Evolutionary conservation across 1,140 invertebrate species (phyloP).

Genomic region (Bombus affinis): DNA sequence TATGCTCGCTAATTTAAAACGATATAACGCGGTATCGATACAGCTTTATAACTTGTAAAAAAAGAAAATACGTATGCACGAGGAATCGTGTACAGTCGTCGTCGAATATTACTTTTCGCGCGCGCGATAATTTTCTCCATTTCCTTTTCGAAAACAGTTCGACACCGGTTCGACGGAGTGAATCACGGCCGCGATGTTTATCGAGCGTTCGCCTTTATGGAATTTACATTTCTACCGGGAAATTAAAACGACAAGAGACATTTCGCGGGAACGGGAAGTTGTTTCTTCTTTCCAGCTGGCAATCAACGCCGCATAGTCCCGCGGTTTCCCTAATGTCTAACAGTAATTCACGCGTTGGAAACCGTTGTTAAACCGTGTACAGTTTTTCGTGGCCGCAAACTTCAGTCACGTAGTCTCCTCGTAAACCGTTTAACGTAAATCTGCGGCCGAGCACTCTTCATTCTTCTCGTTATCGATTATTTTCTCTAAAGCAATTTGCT

Average conservation of each 20-base stretch:
- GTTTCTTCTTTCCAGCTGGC: neutral
- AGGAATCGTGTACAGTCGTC: neutral
- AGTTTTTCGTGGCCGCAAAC: conserved; percentile 22
- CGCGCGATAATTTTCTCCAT: conserved; percentile 1
- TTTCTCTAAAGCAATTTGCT: neutral
- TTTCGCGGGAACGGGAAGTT: neutral
- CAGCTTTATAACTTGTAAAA: neutral
- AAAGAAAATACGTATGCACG: neutral
- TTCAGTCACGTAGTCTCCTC: conserved; percentile 14
- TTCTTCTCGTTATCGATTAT: neutral
- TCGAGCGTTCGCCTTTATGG: neutral
- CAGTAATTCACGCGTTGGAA: conserved; percentile 56
- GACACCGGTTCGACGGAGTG: neutral
- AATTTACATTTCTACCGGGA: neutral
- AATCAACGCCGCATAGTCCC: conserved; percentile 7
- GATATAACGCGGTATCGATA: neutral
- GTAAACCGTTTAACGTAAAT: neutral
- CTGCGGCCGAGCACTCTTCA: neutral
- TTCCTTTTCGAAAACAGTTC: neutral
- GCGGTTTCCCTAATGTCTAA: conserved; percentile 31
- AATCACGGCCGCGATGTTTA: neutral
- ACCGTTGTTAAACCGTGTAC: conserved; percentile 61
- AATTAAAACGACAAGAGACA: neutral
- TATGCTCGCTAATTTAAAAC: neutral
- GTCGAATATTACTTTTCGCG: neutral